A percentile compares a stretch with the other conserved stretches of the same genome.
Evolutionary conservation across 2,888 invertebrate genomes (phyloP).

Genomic region (Salticus scenicus): DNA sequence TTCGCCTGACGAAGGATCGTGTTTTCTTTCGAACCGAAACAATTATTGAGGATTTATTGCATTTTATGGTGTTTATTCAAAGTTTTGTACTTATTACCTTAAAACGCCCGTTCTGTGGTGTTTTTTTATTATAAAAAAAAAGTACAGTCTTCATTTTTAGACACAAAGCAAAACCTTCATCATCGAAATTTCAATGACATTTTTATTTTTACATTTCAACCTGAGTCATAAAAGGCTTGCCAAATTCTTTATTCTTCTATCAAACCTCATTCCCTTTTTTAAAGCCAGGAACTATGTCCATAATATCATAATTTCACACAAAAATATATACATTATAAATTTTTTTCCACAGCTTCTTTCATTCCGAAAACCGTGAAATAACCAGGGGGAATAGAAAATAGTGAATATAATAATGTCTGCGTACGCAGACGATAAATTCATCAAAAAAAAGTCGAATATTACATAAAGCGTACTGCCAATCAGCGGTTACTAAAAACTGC

Average conservation of each 20-base stretch:
- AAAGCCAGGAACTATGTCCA: neutral
- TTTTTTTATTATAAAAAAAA: too few species aligned
- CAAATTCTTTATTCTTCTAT: neutral
- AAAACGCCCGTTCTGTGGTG: too few species aligned
- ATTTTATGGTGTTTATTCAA: too few species aligned
- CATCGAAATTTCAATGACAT: neutral
- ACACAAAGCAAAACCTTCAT: too few species aligned
- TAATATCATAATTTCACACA: slow-evolving; percentile 11
- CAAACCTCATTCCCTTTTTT: slow-evolving; percentile 2
- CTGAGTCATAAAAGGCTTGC: neutral
- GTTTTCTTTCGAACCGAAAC: too few species aligned
- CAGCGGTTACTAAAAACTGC: slow-evolving; percentile 3
- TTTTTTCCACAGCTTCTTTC: neutral
- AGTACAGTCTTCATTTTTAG: too few species aligned
- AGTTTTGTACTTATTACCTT: too few species aligned
- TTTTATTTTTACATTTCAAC: neutral
- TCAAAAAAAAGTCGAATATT: neutral
- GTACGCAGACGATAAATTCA: neutral
- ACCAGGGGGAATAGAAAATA: neutral
- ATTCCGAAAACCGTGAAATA: neutral
- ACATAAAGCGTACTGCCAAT: slow-evolving; percentile 33
- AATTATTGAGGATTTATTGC: too few species aligned
- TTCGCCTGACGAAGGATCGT: too few species aligned
- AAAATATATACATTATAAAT: slow-evolving; percentile 13
- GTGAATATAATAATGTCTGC: neutral